These are phyloP conservation scores for Mastacembelus armatus DNA, from an alignment of 2,797 vertebrate species.

Conservation along the genomic window DNA sequence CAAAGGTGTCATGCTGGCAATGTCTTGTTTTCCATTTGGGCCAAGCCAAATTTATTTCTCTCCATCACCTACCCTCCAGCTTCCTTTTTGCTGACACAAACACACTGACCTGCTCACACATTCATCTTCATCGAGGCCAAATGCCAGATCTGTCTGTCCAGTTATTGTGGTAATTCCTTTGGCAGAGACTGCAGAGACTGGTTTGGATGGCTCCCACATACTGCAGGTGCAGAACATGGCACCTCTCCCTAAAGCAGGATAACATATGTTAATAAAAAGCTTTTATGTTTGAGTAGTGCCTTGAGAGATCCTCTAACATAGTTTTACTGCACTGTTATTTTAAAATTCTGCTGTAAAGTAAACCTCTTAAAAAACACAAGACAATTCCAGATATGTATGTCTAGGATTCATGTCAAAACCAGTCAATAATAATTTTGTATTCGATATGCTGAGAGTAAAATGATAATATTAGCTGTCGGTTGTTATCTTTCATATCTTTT, in stretches of 20 bases:
- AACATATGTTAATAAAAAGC: background rate
- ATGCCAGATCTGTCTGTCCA: constrained; percentile 39
- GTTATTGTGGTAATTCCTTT: constrained; percentile 28
- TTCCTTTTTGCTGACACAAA: constrained; percentile 62
- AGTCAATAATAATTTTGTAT: constrained; percentile 5
- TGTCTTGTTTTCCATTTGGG: constrained; percentile 48
- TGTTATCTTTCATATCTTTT: constrained; percentile 26
- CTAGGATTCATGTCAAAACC: background rate
- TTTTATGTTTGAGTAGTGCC: background rate
- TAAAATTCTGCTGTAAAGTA: background rate
- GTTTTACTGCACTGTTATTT: background rate
- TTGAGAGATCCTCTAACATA: background rate
- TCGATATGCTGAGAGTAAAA: background rate
- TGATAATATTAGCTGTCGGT: constrained; percentile 14
- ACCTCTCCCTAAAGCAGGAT: background rate
- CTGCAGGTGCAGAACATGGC: constrained; percentile 31
- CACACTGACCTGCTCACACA: constrained; percentile 40
- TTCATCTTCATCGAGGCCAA: constrained; percentile 44
- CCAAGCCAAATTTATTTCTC: constrained; percentile 32
- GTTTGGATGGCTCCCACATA: constrained; percentile 35
- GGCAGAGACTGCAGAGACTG: constrained; percentile 24
- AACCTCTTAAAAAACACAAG: background rate
- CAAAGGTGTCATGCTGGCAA: constrained; percentile 45
- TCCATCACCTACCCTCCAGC: constrained; percentile 25
- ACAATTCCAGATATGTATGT: constrained; percentile 1